phyloP scores from a whole-genome alignment of 2,888 invertebrate species.

The Rotaria sp. region DNA sequence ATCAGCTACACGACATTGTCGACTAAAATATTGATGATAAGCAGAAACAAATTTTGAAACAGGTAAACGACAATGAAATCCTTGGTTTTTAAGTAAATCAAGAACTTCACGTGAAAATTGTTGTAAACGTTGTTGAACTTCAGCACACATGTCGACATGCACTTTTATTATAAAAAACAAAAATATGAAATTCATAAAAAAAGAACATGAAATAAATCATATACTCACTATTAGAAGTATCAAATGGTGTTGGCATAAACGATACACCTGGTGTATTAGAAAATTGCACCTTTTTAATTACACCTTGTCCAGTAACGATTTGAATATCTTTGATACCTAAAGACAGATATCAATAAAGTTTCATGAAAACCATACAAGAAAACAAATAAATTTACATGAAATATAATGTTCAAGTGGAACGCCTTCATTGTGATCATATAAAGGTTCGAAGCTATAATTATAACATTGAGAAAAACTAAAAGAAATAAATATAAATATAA shows the following conservation, averaged over 20 bases:
- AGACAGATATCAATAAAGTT: not conserved
- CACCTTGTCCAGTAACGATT: not conserved
- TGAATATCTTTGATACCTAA: conserved; percentile 6
- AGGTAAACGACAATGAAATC: conserved; percentile 60
- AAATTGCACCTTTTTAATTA: conserved; percentile 18
- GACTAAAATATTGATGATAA: conserved; percentile 39
- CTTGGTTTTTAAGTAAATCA: conserved; percentile 72
- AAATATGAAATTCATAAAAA: not conserved
- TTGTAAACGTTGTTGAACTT: conserved; percentile 55
- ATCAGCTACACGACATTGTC: conserved; percentile 41
- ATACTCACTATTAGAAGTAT: not conserved
- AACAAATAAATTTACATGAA: conserved; percentile 60
- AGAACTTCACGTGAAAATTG: conserved; percentile 75
- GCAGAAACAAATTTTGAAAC: conserved; percentile 38
- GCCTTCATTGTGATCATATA: conserved; percentile 64
- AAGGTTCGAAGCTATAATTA: conserved; percentile 65
- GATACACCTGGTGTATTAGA: not conserved
- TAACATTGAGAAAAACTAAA: conserved; percentile 73
- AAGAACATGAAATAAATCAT: no score
- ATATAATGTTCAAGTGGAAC: conserved; percentile 76
- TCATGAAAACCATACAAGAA: no score
- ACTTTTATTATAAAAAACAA: not conserved
- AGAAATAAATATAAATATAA: not conserved
- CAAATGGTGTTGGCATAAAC: not conserved
- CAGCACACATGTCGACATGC: conserved; percentile 21